These are phyloP conservation scores for Molorchus minor DNA, from an alignment of 2,888 invertebrate species.

Conservation along the genomic window DNA sequence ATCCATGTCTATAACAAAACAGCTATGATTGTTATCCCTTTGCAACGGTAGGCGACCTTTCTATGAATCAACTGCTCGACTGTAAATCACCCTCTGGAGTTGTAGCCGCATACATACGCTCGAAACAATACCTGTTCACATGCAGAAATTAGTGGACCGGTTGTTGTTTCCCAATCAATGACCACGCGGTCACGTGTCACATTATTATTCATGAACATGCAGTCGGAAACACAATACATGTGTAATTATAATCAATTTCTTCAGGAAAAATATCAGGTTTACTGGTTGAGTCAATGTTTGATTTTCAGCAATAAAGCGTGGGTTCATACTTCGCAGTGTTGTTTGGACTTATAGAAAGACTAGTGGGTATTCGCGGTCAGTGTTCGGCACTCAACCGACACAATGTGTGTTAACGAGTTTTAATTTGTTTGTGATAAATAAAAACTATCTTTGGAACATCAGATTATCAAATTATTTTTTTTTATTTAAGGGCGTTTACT, in stretches of 20 bases:
- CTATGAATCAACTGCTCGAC: background rate
- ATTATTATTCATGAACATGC: conserved; percentile 8
- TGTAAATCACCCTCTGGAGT: conserved; percentile 9
- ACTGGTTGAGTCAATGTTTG: background rate
- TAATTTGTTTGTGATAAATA: too few relatives aligned
- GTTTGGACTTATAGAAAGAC: background rate
- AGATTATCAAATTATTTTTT: too few relatives aligned
- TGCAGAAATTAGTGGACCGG: conserved; percentile 4
- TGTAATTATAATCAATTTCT: background rate
- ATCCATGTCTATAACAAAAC: too few relatives aligned
- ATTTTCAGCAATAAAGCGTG: background rate
- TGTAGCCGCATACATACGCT: conserved; percentile 8
- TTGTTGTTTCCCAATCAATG: conserved; percentile 9
- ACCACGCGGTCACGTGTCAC: too few relatives aligned
- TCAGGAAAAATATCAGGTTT: background rate
- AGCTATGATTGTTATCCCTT: background rate
- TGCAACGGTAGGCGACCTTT: background rate
- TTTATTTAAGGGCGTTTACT: too few relatives aligned
- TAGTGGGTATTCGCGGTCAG: background rate
- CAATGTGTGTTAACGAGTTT: background rate
- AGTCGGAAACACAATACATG: background rate
- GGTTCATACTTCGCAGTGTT: background rate
- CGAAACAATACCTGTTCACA: conserved; percentile 24
- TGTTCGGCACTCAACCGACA: background rate
- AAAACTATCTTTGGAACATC: too few relatives aligned